These are phyloP conservation scores for Entomobrya multifasciata DNA, from an alignment of 2,888 invertebrate species.

Conservation along the genomic window DNA sequence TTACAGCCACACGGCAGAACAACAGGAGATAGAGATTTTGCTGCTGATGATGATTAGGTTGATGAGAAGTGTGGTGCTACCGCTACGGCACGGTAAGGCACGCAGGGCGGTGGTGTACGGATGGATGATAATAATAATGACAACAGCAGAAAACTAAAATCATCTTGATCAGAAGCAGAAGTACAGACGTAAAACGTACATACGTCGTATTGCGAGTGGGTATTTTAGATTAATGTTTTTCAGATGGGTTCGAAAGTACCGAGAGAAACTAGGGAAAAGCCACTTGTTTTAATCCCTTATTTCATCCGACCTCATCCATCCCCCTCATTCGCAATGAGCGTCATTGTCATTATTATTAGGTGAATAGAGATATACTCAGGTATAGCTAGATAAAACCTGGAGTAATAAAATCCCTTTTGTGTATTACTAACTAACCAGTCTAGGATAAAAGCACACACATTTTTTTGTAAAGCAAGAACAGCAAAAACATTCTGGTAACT, in stretches of 20 bases:
- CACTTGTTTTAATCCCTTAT: slow-evolving; percentile 72
- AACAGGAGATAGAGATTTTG: slow-evolving; percentile 55
- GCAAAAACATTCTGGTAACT: too few species aligned
- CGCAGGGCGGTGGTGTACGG: too few species aligned
- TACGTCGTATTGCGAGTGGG: too few species aligned
- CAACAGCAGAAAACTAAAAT: slow-evolving; percentile 28
- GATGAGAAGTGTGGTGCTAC: slow-evolving; percentile 42
- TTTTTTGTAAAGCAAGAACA: too few species aligned
- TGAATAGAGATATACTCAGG: slow-evolving; percentile 36
- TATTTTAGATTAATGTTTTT: not conserved
- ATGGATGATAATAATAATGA: slow-evolving; percentile 33
- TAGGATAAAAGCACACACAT: too few species aligned
- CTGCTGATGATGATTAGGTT: slow-evolving; percentile 32
- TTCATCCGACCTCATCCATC: slow-evolving; percentile 41
- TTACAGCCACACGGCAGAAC: slow-evolving; percentile 69
- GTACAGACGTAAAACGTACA: not conserved
- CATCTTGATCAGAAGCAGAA: slow-evolving; percentile 34
- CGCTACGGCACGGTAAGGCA: slow-evolving; percentile 14
- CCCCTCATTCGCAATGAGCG: slow-evolving; percentile 51
- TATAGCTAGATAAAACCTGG: slow-evolving; percentile 42
- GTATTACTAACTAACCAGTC: too few species aligned
- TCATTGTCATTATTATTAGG: slow-evolving; percentile 64
- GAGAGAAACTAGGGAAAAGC: slow-evolving; percentile 58
- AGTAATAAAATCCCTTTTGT: slow-evolving; percentile 56
- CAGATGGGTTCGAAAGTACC: not conserved